Evolutionary conservation across 2,888 invertebrate genomes (phyloP), one percentile per base, ranked within the genome.

Genomic region (Xanthorhoe designata): DNA sequence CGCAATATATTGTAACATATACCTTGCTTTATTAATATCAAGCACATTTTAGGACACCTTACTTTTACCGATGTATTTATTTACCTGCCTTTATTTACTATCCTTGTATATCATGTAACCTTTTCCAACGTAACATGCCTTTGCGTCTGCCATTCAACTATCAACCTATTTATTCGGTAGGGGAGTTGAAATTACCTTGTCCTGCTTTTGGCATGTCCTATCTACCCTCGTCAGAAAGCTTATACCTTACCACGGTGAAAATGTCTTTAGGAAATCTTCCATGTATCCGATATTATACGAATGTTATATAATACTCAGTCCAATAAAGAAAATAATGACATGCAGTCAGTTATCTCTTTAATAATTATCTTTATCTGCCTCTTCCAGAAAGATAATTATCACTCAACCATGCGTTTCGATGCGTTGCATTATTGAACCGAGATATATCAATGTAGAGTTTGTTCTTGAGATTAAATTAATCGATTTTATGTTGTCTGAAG

Each of bases 121-220:
- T 17, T 47, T 13, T 7, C 47, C 13, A 13, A 42, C 45, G 15
- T 15, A 17, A 47, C 8, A 47, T 17, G 38, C 59, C 52, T 42
- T 6, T 19, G 35, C 64, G 29, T 54, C 13, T 24, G 47, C 19
- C 45, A 32, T 50, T 58, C 24, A 50, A 64, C 35, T 55, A 50
- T 18, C 19, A n/a, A 29, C 13, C 51, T n/a, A 47, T n/a, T 32
- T 15, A 32, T n/a, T 19, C 19, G 17, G 45, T 1, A n/a, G 8
- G 29, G 56, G 47, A 45, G 29, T 52, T 32, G 0, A n/a, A 52
- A 10, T 52, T 45, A 3, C 52, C 50, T 57, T 32, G 8, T 47
- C 17, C 38, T 49, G 52, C 57, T 57, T 57, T 35, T 45, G 10
- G 45, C 45, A 47, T 52, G 32, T 53, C 49, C 58, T 51, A 38